Conservation (phyloP, 2,888 invertebrate species). For the Vanessa cardui region DNA sequence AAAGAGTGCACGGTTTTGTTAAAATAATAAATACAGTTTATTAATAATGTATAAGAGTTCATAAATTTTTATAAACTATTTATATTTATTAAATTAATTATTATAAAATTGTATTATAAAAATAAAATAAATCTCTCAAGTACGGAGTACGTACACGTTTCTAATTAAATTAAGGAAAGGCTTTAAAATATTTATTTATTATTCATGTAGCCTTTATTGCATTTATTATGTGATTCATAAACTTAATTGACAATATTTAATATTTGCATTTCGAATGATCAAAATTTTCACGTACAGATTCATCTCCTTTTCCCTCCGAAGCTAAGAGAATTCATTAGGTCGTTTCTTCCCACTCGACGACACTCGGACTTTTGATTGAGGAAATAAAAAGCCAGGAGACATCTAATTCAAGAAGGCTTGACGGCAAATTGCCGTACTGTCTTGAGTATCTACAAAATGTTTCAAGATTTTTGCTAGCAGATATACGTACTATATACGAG, state of each 20-base stretch:
- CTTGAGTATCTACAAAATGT: constrained; percentile 7
- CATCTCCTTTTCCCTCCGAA: constrained; percentile 38
- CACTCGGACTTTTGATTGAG: constrained; percentile 78
- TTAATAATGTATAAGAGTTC: not conserved
- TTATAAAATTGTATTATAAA: no score
- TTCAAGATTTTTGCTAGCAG: constrained; percentile 3
- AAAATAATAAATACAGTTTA: constrained; percentile 9
- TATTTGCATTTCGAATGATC: not conserved
- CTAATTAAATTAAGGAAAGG: no score
- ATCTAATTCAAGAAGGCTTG: constrained; percentile 67
- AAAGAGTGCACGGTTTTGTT: constrained; percentile 40
- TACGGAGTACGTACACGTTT: no score
- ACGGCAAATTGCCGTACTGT: constrained; percentile 57
- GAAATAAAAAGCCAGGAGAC: constrained; percentile 74
- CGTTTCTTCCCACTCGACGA: constrained; percentile 69
- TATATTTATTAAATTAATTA: no score
- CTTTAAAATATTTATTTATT: no score
- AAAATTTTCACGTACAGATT: constrained; percentile 31
- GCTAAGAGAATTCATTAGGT: constrained; percentile 75
- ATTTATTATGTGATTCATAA: no score
- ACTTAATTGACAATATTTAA: no score
- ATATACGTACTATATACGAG: not conserved
- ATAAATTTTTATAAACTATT: no score
- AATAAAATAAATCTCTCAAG: no score
- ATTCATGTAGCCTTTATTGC: no score